Evolutionary conservation across 2,113 vertebrate genomes (phyloP).

Genomic region (Donacobius atricapilla): DNA sequence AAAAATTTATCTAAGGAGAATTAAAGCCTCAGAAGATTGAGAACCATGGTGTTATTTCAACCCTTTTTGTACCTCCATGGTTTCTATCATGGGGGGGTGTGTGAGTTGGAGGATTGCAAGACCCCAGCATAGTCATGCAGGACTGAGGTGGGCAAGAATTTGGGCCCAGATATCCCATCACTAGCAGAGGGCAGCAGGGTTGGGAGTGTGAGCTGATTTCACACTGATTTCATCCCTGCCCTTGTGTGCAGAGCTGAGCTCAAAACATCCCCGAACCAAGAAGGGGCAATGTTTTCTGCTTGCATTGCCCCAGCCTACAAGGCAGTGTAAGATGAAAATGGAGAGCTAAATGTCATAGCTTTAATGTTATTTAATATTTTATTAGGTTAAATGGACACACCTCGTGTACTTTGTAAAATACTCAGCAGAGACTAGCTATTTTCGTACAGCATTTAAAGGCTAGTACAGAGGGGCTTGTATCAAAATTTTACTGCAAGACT

Average conservation of each 20-base stretch:
- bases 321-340: not conserved
- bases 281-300: not conserved
- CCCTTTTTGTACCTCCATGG: not conserved
- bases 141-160: not conserved
- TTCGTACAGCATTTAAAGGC: not conserved
- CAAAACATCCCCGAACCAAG: accelerated
- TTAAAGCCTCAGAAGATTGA: not conserved
- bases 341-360: not conserved
- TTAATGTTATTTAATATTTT: conserved; percentile 62
- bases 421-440: not conserved
- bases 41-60: not conserved
- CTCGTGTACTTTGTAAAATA: not conserved
- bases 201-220: not conserved
- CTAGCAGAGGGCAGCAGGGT: not conserved
- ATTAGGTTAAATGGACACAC: conserved; percentile 52
- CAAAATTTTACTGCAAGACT: not conserved
- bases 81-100: accelerated
- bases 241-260: not conserved
- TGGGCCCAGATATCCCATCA: not conserved
- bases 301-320: accelerated
- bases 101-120: accelerated
- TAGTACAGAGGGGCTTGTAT: not conserved
- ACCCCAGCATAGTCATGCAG: too few species aligned
- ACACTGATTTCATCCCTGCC: accelerated
- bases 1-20: not conserved